Conservation (phyloP, 2,888 invertebrate genomes). For the Drosophila kuntzei region DNA sequence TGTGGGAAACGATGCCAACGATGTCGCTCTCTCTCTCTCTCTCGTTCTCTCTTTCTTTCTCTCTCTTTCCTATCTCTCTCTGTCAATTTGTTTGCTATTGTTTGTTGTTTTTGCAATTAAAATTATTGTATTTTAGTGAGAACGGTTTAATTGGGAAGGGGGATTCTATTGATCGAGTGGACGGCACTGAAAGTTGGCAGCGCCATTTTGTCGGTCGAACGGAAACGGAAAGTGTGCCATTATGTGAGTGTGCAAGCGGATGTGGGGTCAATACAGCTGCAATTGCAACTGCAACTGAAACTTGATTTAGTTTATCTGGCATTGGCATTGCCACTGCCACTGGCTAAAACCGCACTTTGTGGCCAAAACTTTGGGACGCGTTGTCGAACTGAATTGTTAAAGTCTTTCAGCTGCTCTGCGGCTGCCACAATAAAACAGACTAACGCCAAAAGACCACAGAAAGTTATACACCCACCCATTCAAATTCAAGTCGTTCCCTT, state of each 20-base stretch:
- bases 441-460: constrained; percentile 54
- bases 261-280: constrained; percentile 49
- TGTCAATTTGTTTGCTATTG: constrained; percentile 67
- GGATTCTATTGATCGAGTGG: constrained; percentile 60
- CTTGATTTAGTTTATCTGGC: constrained; percentile 71
- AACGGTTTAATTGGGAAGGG: background rate
- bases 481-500: constrained; percentile 29
- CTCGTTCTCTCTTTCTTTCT: background rate
- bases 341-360: constrained; percentile 51
- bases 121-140: constrained; percentile 61
- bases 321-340: constrained; percentile 41
- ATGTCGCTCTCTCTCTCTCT: background rate
- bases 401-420: constrained; percentile 44
- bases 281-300: constrained; percentile 29
- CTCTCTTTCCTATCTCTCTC: background rate
- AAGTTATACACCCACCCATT: constrained; percentile 49
- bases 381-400: constrained; percentile 50
- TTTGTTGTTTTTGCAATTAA: constrained; percentile 69
- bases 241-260: constrained; percentile 59
- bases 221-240: constrained; percentile 80
- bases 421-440: constrained; percentile 51
- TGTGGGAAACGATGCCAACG: constrained; percentile 49
- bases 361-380: constrained; percentile 53
- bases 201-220: constrained; percentile 60
- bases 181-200: constrained; percentile 48